Evolutionary conservation across 2,113 vertebrate species (phyloP).

Genomic region (Ondatra zibethicus): DNA sequence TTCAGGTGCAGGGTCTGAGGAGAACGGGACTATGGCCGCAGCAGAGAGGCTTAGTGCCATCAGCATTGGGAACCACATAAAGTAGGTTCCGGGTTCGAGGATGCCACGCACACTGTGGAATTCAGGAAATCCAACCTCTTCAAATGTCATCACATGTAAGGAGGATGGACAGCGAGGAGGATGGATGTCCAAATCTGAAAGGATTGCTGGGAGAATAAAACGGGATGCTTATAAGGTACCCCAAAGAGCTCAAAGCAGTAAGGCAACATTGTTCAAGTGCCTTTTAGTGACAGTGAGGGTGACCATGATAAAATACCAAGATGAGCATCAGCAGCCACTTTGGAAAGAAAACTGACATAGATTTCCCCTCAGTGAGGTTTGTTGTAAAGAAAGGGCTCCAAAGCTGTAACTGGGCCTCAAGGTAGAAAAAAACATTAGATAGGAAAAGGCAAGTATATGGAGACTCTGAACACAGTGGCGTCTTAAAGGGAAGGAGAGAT

Average conservation of each 20-base stretch:
- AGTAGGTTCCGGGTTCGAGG: background rate
- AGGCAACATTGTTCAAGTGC: background rate
- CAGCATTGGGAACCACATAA: background rate
- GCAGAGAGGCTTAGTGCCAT: fast-evolving
- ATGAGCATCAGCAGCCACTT: background rate
- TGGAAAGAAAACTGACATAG: background rate
- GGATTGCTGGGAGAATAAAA: background rate
- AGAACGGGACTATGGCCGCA: background rate
- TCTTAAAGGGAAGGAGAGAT: background rate
- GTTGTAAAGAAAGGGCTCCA: background rate
- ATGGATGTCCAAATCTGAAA: background rate
- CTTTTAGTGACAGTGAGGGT: background rate
- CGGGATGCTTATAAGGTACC: background rate
- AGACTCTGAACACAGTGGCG: background rate
- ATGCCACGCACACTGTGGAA: background rate
- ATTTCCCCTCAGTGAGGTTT: background rate
- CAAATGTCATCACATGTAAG: background rate
- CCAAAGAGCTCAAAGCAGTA: background rate
- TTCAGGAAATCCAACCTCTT: background rate
- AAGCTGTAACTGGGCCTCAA: background rate
- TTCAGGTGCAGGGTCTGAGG: background rate
- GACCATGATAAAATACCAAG: background rate
- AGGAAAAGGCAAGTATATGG: background rate
- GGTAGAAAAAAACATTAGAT: background rate
- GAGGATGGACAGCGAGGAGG: too few relatives aligned